Percentiles rank a stretch among this genome's conserved stretches.
Conservation (phyloP, 2,888 invertebrate species). For the Resseliella maxima region DNA sequence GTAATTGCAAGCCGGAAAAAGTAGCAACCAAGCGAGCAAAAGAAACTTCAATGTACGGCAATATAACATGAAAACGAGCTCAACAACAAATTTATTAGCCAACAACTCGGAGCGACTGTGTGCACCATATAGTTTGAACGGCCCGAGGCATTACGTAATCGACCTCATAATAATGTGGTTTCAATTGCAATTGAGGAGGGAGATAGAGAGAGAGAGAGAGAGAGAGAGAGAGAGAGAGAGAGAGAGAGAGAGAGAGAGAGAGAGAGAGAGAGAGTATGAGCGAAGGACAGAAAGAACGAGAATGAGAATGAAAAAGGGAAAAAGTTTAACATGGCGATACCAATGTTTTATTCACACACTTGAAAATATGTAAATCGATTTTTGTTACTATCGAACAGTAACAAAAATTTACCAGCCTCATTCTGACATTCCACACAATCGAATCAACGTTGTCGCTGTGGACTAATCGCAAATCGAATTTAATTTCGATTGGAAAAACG, state of each 20-base stretch:
- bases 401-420: neutral
- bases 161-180: constrained; percentile 28
- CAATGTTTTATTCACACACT: constrained; percentile 21
- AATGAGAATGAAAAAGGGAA: too few species aligned
- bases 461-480: constrained; percentile 38
- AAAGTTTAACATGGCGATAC: too few species aligned
- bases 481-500: constrained; percentile 11
- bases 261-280: neutral
- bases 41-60: neutral
- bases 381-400: neutral
- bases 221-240: neutral
- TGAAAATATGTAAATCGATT: constrained; percentile 23
- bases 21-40: neutral
- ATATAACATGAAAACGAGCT: neutral
- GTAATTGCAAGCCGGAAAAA: constrained; percentile 6
- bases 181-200: neutral
- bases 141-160: constrained; percentile 2
- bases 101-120: neutral
- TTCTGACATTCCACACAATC: neutral
- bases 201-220: neutral
- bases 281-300: too few species aligned
- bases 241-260: neutral
- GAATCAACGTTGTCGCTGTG: neutral
- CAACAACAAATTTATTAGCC: constrained; percentile 19
- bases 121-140: neutral